These are phyloP conservation scores for Intellagama lesueurii DNA, from an alignment of 2,797 vertebrate species.

Conservation along the genomic window DNA sequence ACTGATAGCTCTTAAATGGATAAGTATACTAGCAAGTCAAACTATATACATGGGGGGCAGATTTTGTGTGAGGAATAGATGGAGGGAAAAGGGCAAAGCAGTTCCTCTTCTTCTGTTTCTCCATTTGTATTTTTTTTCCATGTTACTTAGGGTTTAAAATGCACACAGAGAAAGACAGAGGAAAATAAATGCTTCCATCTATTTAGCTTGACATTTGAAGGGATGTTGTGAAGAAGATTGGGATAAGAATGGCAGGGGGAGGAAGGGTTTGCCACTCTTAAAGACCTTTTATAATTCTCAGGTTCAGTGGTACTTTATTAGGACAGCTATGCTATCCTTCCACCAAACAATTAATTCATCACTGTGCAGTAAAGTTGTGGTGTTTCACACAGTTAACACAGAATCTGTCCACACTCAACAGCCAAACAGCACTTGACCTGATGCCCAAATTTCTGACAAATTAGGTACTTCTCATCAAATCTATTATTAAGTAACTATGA, in stretches of 20 bases:
- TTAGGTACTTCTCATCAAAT: slow-evolving; percentile 53
- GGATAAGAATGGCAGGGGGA: not conserved
- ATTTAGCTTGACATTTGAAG: not conserved
- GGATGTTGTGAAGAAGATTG: not conserved
- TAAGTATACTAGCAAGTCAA: no score
- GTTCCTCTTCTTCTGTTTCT: no score
- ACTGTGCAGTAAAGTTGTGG: slow-evolving; percentile 35
- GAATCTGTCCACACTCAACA: not conserved
- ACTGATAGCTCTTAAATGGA: no score
- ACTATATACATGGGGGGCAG: no score
- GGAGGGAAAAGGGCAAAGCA: not conserved
- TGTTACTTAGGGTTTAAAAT: no score
- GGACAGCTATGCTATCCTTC: slow-evolving; percentile 48
- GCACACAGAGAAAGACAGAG: not conserved
- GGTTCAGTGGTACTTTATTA: slow-evolving; percentile 27
- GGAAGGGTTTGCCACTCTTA: not conserved
- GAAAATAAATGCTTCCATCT: not conserved
- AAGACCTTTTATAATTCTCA: slow-evolving; percentile 30
- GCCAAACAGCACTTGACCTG: slow-evolving; percentile 39
- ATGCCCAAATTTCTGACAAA: slow-evolving; percentile 62
- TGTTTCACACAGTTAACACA: slow-evolving; percentile 3
- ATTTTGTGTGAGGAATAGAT: not conserved
- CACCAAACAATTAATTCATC: slow-evolving; percentile 41
- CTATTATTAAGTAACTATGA: slow-evolving; percentile 68
- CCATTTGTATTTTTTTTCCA: no score